Percentiles rank a stretch among this genome's conserved stretches.
Evolutionary conservation across 2,113 vertebrate genomes (phyloP).

Genomic region (Equus quagga): DNA sequence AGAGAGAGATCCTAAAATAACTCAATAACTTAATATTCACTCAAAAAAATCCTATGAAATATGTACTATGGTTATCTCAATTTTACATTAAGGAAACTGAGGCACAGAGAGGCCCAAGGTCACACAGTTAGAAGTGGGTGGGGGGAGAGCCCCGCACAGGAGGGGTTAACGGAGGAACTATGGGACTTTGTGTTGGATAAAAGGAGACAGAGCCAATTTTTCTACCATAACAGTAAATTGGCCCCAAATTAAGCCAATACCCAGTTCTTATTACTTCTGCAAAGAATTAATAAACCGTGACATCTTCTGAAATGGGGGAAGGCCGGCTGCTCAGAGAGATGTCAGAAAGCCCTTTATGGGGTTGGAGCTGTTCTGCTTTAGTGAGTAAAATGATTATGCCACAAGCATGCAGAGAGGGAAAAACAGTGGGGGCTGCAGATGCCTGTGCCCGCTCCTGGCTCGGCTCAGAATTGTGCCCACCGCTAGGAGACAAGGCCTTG

Average conservation of each 20-base stretch:
- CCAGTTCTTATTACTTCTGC: constrained; percentile 83
- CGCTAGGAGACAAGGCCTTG: background rate
- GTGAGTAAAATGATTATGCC: constrained; percentile 75
- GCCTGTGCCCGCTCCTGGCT: background rate
- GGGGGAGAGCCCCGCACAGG: background rate
- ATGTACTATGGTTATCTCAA: background rate
- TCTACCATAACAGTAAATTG: constrained; percentile 84
- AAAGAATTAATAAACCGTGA: constrained; percentile 87
- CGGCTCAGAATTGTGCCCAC: background rate
- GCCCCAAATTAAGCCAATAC: constrained; percentile 85
- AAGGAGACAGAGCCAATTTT: constrained; percentile 82
- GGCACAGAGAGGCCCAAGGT: background rate
- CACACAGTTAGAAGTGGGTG: background rate
- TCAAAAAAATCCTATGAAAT: background rate
- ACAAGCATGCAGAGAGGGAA: constrained; percentile 81
- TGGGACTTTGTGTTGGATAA: constrained; percentile 70
- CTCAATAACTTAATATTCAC: background rate
- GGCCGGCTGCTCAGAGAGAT: constrained; percentile 80
- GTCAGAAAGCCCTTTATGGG: constrained; percentile 79
- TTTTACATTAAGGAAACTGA: constrained; percentile 29
- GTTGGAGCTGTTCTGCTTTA: constrained; percentile 78
- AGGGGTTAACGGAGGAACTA: constrained; percentile 67
- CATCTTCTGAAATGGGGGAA: constrained; percentile 82
- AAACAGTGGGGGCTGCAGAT: constrained; percentile 45
- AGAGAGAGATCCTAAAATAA: constrained; percentile 15